Conservation (phyloP, 2,888 invertebrate genomes). For the Hemistola chrysoprasaria region DNA sequence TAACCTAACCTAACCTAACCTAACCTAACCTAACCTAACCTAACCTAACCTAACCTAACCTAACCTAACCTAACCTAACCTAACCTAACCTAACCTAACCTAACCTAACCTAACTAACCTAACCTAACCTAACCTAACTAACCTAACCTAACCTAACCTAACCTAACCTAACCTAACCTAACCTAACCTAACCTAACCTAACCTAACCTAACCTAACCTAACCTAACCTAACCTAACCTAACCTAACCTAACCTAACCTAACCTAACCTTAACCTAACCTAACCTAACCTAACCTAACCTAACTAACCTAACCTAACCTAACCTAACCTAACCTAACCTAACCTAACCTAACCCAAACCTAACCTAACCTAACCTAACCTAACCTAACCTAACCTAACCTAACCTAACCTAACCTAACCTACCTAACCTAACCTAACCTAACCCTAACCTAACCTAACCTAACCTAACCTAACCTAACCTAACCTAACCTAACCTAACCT, state of each 20-base stretch:
- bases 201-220: conserved; percentile 36
- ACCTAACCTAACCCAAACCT: conserved; percentile 35
- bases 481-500: conserved; percentile 34
- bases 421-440: conserved; percentile 32
- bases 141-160: too few relatives aligned
- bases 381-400: conserved; percentile 30
- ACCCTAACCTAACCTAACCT: conserved; percentile 29
- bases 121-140: too few relatives aligned
- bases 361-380: conserved; percentile 30
- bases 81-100: too few relatives aligned
- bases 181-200: conserved; percentile 33
- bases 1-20: conserved; percentile 11
- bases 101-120: too few relatives aligned
- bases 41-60: too few relatives aligned
- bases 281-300: conserved; percentile 36
- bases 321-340: conserved; percentile 37
- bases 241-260: conserved; percentile 27
- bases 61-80: too few relatives aligned
- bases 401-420: conserved; percentile 31
- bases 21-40: too few relatives aligned
- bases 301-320: conserved; percentile 37
- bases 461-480: conserved; percentile 35
- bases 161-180: too few relatives aligned
- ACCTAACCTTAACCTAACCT: conserved; percentile 29
- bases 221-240: too few relatives aligned